A percentile compares a stretch with the other conserved stretches of the same genome.
phyloP scores from a whole-genome alignment of 1,140 invertebrate species.

The Periplaneta americana region DNA sequence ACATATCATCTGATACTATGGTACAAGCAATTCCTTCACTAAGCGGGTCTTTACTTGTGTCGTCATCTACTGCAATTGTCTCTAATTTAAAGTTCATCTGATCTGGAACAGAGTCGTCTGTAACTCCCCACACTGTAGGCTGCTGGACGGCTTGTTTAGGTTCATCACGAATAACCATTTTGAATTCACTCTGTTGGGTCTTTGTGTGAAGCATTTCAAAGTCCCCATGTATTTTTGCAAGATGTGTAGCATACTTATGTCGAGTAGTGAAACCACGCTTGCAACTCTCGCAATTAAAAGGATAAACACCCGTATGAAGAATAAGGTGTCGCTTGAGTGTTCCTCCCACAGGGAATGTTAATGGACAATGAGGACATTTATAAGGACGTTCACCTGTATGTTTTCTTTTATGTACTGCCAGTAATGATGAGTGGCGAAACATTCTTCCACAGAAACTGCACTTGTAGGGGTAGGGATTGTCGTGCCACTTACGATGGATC shows the following conservation, averaged over 20 bases:
- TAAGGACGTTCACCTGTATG: constrained; percentile 22
- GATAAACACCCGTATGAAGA: constrained; percentile 24
- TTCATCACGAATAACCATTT: constrained; percentile 18
- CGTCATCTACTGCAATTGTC: neutral
- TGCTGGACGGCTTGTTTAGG: neutral
- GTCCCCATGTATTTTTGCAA: constrained; percentile 17
- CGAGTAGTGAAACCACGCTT: constrained; percentile 23
- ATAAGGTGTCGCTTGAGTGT: constrained; percentile 24
- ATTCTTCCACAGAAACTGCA: constrained; percentile 25
- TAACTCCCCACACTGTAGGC: neutral
- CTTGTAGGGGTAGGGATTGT: constrained; percentile 27
- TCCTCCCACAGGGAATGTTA: constrained; percentile 18
- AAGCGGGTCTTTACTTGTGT: neutral
- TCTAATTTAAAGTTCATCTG: constrained; percentile 8
- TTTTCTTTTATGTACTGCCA: constrained; percentile 25
- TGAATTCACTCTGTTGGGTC: constrained; percentile 17
- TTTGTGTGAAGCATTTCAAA: constrained; percentile 8
- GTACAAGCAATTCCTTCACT: constrained; percentile 7
- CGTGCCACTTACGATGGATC: constrained; percentile 28
- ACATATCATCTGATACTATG: constrained; percentile 5
- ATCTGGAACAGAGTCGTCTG: neutral
- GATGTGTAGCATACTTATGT: constrained; percentile 22
- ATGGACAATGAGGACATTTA: constrained; percentile 22
- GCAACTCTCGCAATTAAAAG: constrained; percentile 23
- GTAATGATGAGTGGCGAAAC: constrained; percentile 24